phyloP scores from a whole-genome alignment of 2,888 invertebrate genomes.

The Phrixothrix hirtus region DNA sequence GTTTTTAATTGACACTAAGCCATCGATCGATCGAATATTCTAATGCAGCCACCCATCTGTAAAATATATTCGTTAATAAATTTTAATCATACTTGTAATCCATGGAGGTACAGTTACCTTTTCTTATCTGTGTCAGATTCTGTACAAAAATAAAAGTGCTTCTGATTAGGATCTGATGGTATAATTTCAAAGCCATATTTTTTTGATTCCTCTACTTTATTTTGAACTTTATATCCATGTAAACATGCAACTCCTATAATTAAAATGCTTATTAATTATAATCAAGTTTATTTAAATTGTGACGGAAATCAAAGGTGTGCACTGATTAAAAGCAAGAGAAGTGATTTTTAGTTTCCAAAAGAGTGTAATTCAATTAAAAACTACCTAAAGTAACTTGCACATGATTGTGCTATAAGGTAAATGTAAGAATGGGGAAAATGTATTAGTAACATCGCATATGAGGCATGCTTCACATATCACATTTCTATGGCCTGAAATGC shows the following conservation, averaged over 20 bases:
- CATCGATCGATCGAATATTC: conserved; percentile 76
- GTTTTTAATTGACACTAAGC: neutral
- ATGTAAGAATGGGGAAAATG: no score
- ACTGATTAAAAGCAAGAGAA: no score
- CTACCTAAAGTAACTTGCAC: no score
- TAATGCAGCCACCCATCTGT: conserved; percentile 89
- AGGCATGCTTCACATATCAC: no score
- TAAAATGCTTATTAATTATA: no score
- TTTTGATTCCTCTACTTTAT: conserved; percentile 79
- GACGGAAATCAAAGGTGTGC: no score
- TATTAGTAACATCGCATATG: no score
- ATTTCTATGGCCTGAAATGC: no score
- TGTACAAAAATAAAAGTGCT: conserved; percentile 89
- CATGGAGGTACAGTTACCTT: conserved; percentile 62
- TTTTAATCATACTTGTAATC: neutral
- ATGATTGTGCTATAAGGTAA: no score
- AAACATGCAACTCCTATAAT: conserved; percentile 93
- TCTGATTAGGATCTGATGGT: conserved; percentile 83
- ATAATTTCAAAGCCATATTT: conserved; percentile 90
- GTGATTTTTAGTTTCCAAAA: no score
- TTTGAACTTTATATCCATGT: conserved; percentile 91
- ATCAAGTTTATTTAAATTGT: no score
- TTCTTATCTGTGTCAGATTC: conserved; percentile 95
- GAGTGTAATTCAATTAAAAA: no score
- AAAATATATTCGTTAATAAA: conserved; percentile 44